Evolutionary conservation across 2,888 invertebrate genomes (phyloP), one percentile per base, ranked within the genome.

Genomic region (Caenorhabditis zanzibari): DNA sequence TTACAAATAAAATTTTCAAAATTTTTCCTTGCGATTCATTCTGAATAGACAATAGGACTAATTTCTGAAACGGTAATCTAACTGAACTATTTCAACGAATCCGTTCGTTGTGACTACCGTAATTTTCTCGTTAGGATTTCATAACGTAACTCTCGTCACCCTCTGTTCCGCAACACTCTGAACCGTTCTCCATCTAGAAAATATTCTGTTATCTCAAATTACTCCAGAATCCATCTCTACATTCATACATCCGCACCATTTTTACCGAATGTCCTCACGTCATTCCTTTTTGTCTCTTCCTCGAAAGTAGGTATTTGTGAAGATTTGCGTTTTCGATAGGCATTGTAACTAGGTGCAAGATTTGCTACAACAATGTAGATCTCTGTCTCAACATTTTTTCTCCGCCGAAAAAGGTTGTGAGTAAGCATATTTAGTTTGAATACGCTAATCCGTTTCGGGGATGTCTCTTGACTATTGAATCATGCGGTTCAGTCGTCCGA

Each of bases 241-340:
- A n/a, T 14, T 47, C 66, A 75, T 12, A 58, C 32, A 75, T 66
- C 75, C 47, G 47, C 75, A 75, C 64, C 75, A 66, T 16, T 75
- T 75, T 66, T 59, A n/a, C n/a, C 54, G 59, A 59, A 10, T 49
- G 19, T 4, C 32, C n/a, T n/a, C 24, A 7, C 47, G 47, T 47
- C 47, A 47, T 47, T 47, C 22, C 24, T n/a, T 38, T 12, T 38
- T 38, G 38, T 38, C 38, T 38, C 63, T 24, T 47, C n/a, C n/a
- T n/a, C n/a, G 14, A 16, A 28, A 47, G 19, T 47, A 26, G n/a
- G n/a, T n/a, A 28, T 63, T 66, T 24, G 56, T 66, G 66, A 66
- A 75, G 75, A 75, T 75, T 56, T 58, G 35, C 44, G 66, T 19
- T 32, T 16, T 5, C 49, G 75, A 75, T 75, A 75, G 26, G 41